These are phyloP conservation scores for Listrodromus nycthemerus DNA, from an alignment of 2,888 invertebrate genomes.

Conservation along the genomic window DNA sequence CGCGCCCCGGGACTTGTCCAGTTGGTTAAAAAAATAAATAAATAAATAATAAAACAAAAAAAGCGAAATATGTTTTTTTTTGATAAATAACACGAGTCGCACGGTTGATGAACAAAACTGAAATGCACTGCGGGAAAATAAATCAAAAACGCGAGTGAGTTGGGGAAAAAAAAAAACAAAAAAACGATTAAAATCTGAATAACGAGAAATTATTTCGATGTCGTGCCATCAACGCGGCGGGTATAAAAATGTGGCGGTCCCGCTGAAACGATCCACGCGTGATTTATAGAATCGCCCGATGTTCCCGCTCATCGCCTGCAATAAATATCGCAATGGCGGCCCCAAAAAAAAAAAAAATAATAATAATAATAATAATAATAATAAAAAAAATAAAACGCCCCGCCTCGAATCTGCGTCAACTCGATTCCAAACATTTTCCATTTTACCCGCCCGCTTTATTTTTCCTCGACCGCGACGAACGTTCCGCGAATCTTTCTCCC, in stretches of 20 bases:
- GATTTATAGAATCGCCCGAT: conserved; percentile 52
- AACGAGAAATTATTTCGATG: conserved; percentile 65
- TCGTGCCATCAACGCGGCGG: conserved; percentile 59
- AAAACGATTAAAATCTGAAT: conserved; percentile 62
- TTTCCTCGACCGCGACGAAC: no score
- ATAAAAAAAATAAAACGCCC: no score
- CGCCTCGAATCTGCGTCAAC: conserved; percentile 34
- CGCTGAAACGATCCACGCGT: conserved; percentile 57
- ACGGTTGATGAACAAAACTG: conserved; percentile 19
- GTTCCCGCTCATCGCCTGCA: conserved; percentile 27
- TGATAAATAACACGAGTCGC: conserved; percentile 36
- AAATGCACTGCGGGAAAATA: conserved; percentile 2
- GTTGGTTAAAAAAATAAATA: no score
- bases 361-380: no score
- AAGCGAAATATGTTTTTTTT: conserved; percentile 45
- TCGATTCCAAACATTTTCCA: no score
- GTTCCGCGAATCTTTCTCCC: neutral
- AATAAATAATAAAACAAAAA: no score
- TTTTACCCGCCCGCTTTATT: no score
- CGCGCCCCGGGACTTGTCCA: neutral
- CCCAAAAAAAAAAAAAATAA: no score
- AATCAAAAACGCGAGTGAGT: no score
- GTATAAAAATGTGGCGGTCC: conserved; percentile 57
- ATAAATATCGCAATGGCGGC: conserved; percentile 62
- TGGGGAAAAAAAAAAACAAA: neutral